Percentiles rank a stretch among this genome's conserved stretches.
Evolutionary conservation across 30 jellyfish, hydroid and myxozoan species (phyloP).

Genomic region (Cassiopea xamachana): DNA sequence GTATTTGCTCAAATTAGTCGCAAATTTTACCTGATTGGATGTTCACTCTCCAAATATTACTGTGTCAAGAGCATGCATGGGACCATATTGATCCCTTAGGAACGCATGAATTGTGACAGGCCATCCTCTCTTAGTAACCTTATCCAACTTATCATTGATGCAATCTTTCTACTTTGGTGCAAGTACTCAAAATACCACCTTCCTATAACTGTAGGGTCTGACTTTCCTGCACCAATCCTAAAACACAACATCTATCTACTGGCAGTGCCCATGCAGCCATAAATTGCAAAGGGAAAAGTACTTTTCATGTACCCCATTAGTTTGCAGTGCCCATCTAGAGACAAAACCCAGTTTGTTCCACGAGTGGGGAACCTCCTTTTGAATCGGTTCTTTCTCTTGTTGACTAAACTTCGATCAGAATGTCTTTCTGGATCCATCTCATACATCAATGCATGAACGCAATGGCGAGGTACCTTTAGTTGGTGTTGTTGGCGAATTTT

Average conservation of each 20-base stretch:
- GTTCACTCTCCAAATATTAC: slow-evolving; percentile 70
- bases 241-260: slow-evolving; percentile 50
- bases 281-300: slow-evolving; percentile 71
- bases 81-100: slow-evolving; percentile 35
- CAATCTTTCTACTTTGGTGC: not conserved
- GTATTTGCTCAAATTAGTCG: not conserved
- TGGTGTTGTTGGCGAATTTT: slow-evolving; percentile 36
- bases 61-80: slow-evolving; percentile 38
- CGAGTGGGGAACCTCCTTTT: slow-evolving; percentile 35
- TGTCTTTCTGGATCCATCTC: slow-evolving; percentile 37
- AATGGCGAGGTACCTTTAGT: slow-evolving; percentile 26
- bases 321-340: slow-evolving; percentile 79
- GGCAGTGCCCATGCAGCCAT: slow-evolving; percentile 74
- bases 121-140: slow-evolving; percentile 65
- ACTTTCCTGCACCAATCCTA: slow-evolving; percentile 18
- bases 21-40: slow-evolving; percentile 53
- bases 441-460: slow-evolving; percentile 51
- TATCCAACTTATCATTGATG: slow-evolving; percentile 36
- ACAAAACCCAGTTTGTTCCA: slow-evolving; percentile 47
- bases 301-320: slow-evolving; percentile 74
- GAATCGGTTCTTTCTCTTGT: slow-evolving; percentile 9
- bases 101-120: slow-evolving; percentile 64
- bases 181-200: slow-evolving; percentile 67
- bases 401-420: not conserved
- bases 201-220: slow-evolving; percentile 63